Conservation (phyloP, 2,888 invertebrate genomes). For the Ochropleura leucogaster region DNA sequence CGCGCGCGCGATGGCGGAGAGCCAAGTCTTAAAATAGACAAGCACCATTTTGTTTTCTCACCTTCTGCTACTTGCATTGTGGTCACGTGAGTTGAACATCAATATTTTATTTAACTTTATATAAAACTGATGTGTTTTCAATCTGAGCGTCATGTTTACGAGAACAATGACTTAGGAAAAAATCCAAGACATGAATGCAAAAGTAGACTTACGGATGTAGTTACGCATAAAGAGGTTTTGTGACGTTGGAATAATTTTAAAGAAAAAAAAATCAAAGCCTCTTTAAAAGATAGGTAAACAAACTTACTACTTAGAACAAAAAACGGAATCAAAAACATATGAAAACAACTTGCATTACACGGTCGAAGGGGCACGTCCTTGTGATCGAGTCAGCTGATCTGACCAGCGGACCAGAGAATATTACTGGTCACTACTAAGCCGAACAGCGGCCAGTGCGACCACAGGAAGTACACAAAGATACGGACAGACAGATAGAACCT, state of each 20-base stretch:
- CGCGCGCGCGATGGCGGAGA: conserved; percentile 77
- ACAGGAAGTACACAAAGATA: conserved; percentile 76
- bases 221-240: conserved; percentile 10
- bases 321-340: conserved; percentile 65
- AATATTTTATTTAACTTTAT: conserved; percentile 64
- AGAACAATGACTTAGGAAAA: conserved; percentile 50
- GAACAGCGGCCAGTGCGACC: conserved; percentile 58
- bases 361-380: conserved; percentile 73
- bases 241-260: conserved; percentile 21
- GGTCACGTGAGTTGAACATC: conserved; percentile 79
- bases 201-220: conserved; percentile 39
- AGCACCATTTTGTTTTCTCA: conserved; percentile 81
- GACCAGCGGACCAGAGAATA: conserved; percentile 63
- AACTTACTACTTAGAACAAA: conserved; percentile 50
- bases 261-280: conserved; percentile 8
- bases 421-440: conserved; percentile 69
- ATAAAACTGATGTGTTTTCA: conserved; percentile 55
- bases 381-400: conserved; percentile 72
- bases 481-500: conserved; percentile 60
- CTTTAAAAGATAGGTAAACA: conserved; percentile 23
- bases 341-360: conserved; percentile 70
- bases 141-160: conserved; percentile 45
- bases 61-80: conserved; percentile 82
- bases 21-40: conserved; percentile 86
- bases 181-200: conserved; percentile 35